These are phyloP conservation scores for Montifringilla adamsi DNA, from an alignment of 2,113 vertebrate genomes.

Conservation along the genomic window DNA sequence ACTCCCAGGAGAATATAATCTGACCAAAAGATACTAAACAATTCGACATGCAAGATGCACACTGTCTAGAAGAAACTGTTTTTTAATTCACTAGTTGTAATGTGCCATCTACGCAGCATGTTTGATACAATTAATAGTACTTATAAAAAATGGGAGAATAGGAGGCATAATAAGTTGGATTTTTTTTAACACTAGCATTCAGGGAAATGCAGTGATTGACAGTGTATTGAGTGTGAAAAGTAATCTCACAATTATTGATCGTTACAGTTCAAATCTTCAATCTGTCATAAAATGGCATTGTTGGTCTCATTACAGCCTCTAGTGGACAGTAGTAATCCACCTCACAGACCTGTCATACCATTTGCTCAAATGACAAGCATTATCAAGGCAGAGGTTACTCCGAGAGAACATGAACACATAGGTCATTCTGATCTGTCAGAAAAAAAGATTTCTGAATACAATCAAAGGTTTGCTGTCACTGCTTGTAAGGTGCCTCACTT, in stretches of 20 bases:
- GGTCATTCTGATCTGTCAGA: background rate
- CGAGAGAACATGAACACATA: background rate
- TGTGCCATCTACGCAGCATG: background rate
- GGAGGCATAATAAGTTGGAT: background rate
- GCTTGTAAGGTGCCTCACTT: background rate
- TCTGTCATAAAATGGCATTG: slow-evolving; percentile 65
- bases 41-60: slow-evolving; percentile 16
- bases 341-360: slow-evolving; percentile 35
- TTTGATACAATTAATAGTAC: slow-evolving; percentile 21
- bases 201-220: slow-evolving; percentile 3
- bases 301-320: slow-evolving; percentile 81
- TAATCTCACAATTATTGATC: slow-evolving; percentile 53
- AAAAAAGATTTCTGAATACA: background rate
- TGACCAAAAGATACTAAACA: slow-evolving; percentile 50
- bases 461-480: background rate
- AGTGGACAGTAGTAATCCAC: slow-evolving; percentile 74
- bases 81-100: background rate
- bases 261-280: background rate
- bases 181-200: background rate
- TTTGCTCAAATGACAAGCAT: background rate
- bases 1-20: slow-evolving; percentile 4
- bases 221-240: background rate
- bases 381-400: slow-evolving; percentile 40
- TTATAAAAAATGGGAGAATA: background rate
- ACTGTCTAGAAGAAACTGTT: slow-evolving; percentile 10